phyloP scores from a whole-genome alignment of 1,140 invertebrate genomes.

The Microplitis mediator region DNA sequence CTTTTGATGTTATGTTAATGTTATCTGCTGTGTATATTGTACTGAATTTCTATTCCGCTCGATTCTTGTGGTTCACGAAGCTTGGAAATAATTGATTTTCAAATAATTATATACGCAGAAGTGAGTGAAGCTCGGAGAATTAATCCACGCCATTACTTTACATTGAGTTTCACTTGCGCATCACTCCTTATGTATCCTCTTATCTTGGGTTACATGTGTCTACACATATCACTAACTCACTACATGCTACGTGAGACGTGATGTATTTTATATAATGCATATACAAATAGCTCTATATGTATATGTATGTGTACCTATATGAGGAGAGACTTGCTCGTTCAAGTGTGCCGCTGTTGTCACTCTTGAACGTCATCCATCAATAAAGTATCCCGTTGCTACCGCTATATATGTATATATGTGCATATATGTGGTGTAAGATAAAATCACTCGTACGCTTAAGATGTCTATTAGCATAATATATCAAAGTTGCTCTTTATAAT shows the following conservation, averaged over 20 bases:
- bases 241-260: no score
- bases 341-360: background rate
- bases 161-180: background rate
- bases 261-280: background rate
- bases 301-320: background rate
- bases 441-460: background rate
- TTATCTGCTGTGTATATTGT: no score
- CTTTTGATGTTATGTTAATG: no score
- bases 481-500: background rate
- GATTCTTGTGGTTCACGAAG: no score
- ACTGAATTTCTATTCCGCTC: no score
- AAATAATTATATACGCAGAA: background rate
- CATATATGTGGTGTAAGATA: background rate
- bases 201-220: background rate
- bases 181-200: background rate
- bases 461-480: background rate
- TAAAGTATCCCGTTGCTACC: background rate
- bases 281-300: background rate
- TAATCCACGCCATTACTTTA: conserved; percentile 10
- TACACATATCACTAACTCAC: background rate
- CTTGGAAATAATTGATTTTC: conserved; percentile 11
- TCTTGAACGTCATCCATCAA: conserved; percentile 12
- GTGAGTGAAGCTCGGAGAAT: background rate
- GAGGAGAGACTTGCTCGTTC: background rate
- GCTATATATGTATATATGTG: background rate